Evolutionary conservation across 2,113 vertebrate genomes (phyloP).

Genomic region (Cebus imitator): DNA sequence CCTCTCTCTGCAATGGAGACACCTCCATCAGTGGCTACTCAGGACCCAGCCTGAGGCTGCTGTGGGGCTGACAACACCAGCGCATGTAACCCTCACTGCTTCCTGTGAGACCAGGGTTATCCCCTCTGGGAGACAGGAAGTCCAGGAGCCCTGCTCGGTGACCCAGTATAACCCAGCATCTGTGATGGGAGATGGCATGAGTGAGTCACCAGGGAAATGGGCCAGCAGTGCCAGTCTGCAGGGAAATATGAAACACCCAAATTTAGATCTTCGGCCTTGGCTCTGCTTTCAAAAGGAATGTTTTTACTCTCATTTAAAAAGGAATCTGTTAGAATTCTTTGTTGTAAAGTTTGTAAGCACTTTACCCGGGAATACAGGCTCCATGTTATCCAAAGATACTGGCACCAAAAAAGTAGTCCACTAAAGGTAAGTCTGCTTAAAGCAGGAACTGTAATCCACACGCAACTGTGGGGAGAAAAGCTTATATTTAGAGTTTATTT

Average conservation of each 20-base stretch:
- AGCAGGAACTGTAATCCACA: background rate
- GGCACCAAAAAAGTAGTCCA: too few relatives aligned
- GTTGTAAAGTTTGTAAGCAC: background rate
- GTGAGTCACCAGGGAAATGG: background rate
- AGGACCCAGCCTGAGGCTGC: background rate
- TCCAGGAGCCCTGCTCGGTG: background rate
- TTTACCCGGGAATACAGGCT: background rate
- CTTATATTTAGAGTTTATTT: background rate
- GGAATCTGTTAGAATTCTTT: background rate
- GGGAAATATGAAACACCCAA: background rate
- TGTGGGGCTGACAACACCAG: background rate
- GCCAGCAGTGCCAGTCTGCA: rapidly evolving
- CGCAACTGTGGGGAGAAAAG: background rate
- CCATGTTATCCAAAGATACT: background rate
- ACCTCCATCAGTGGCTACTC: background rate
- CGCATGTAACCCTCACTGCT: background rate
- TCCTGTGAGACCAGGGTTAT: background rate
- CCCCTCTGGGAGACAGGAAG: background rate
- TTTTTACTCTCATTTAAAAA: background rate
- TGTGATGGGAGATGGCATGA: rapidly evolving
- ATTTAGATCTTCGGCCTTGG: background rate
- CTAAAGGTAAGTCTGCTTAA: background rate
- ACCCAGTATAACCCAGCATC: background rate
- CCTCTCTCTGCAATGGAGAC: background rate
- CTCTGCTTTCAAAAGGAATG: background rate